Base-by-base conservation (phyloP, 1,140 invertebrate genomes). In the Drusus annulatus region DNA sequence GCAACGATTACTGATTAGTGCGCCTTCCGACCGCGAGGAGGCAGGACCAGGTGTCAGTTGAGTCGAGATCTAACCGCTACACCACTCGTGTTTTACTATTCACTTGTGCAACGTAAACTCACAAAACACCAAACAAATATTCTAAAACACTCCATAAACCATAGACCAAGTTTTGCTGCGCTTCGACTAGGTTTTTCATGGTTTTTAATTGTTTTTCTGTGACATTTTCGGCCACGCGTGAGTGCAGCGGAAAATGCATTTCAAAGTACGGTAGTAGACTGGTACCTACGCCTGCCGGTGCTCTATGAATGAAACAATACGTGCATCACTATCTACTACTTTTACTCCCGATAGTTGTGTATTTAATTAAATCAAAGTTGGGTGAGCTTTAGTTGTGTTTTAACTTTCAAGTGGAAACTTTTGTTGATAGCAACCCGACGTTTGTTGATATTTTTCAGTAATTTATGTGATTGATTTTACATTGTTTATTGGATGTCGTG, bases 1-100 rank as follows among this genome's bases (percentile, higher is more conserved):
- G 77, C 82, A 83, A 83, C 82, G 82, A 83, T 83, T 83, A 83
- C 82, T 83, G 82, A 83, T 83, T 81, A 83, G 82, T 83, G 79
- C 79, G 52, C 76, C 82, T 45, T 78, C 69, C 36, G 75, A 78
- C 82, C 58, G 31, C 54, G 65, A 60, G 52, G 28, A 62, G 78
- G 78, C 62, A 76, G 81, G 81, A 78, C 63, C 23, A 28, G 69
- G 36, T 1, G 36, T 45, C 36, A 45, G 36, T 45, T 45, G 36
- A 45, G 36, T 13, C 36, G 10, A 45, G 36, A 45, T 45, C 36
- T 25, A 2, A 19, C 17, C 15, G 56, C 17, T 19, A 23, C 17
- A 60, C 17, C 17, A 60, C 56, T 60, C 56, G 36, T 45, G 36
- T 45, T 45, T 45, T 45, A 45, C 36, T 13, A 45, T 45, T 45